These are phyloP conservation scores for Phasia obesa DNA, from an alignment of 2,888 invertebrate species.

Conservation along the genomic window DNA sequence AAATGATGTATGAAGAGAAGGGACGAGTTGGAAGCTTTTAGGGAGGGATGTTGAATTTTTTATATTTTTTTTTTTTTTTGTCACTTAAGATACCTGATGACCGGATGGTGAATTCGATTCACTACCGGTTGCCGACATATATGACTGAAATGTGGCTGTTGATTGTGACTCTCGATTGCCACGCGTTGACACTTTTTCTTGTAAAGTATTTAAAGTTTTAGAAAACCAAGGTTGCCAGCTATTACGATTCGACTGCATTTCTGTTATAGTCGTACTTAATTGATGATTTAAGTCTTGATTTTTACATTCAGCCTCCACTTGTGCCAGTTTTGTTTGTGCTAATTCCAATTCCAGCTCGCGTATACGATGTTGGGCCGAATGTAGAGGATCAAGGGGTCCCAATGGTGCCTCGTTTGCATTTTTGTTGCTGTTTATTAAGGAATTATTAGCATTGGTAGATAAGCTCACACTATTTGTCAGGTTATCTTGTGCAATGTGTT, in stretches of 20 bases:
- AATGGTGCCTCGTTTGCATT: constrained; percentile 77
- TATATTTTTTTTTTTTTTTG: too few species aligned
- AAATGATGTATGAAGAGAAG: constrained; percentile 21
- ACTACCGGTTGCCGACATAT: constrained; percentile 78
- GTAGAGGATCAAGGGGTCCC: constrained; percentile 81
- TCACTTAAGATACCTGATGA: constrained; percentile 79
- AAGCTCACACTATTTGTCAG: constrained; percentile 35
- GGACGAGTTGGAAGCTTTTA: constrained; percentile 35
- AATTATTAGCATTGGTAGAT: constrained; percentile 53
- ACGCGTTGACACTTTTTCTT: constrained; percentile 81
- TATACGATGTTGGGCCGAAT: constrained; percentile 84
- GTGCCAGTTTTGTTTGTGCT: constrained; percentile 97
- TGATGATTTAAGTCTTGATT: constrained; percentile 97
- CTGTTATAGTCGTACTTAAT: constrained; percentile 90
- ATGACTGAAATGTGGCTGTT: constrained; percentile 82
- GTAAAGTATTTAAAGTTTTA: constrained; percentile 88
- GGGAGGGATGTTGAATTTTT: not conserved
- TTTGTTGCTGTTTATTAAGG: constrained; percentile 61
- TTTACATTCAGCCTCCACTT: constrained; percentile 98
- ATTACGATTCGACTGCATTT: constrained; percentile 85
- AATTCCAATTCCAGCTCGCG: constrained; percentile 96
- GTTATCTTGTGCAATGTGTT: constrained; percentile 74
- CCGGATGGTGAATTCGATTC: constrained; percentile 80
- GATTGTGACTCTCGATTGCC: constrained; percentile 71
- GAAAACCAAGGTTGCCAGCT: constrained; percentile 96